Percentiles rank a stretch among this genome's conserved stretches.
These are phyloP conservation scores for Zapornia atra DNA, from an alignment of 2,113 vertebrate species.

Conservation along the genomic window DNA sequence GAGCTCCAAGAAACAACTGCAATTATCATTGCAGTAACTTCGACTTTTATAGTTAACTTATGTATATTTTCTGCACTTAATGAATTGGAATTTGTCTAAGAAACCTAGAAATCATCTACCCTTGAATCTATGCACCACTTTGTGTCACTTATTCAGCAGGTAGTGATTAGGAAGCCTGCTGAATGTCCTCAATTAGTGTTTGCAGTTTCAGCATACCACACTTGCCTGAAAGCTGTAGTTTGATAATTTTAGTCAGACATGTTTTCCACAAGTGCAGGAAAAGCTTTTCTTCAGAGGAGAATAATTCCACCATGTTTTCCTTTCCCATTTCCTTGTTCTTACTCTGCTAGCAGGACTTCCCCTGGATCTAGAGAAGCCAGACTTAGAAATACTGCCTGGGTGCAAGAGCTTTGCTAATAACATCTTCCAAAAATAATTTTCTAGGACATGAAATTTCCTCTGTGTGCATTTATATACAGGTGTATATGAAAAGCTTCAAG, in stretches of 20 bases:
- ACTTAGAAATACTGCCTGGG: neutral
- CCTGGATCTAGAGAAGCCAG: neutral
- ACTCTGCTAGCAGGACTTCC: neutral
- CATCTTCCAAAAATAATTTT: neutral
- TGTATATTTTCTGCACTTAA: neutral
- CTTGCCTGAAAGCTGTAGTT: neutral
- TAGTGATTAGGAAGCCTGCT: neutral
- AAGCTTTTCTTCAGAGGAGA: neutral
- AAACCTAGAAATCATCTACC: neutral
- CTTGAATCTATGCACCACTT: neutral
- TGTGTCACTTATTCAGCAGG: neutral
- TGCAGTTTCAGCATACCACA: neutral
- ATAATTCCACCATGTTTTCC: neutral
- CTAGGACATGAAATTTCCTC: neutral
- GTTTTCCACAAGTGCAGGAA: neutral
- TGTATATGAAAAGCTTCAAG: neutral
- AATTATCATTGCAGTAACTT: neutral
- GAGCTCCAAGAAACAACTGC: neutral
- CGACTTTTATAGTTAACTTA: neutral
- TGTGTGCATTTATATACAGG: neutral
- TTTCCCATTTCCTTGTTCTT: neutral
- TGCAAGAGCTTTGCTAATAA: neutral
- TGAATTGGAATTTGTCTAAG: neutral
- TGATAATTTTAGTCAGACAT: neutral
- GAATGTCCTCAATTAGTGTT: neutral